phyloP scores from a whole-genome alignment of 1,140 invertebrate species.

The Copidosoma floridanum region DNA sequence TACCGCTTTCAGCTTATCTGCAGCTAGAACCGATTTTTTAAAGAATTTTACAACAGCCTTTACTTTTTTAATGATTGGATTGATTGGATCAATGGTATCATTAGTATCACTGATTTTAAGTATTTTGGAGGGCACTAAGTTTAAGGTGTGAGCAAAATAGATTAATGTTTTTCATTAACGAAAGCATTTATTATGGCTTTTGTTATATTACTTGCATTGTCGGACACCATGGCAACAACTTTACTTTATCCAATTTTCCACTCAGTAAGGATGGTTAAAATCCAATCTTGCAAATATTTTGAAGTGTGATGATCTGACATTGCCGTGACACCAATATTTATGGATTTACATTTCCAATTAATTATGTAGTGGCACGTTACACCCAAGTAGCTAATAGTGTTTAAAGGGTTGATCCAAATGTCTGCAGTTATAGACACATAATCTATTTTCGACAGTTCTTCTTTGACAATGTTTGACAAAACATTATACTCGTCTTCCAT shows the following conservation, averaged over 20 bases:
- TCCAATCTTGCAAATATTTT: slow-evolving; percentile 31
- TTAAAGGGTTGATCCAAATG: too few species aligned
- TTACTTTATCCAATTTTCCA: slow-evolving; percentile 43
- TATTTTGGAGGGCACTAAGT: too few species aligned
- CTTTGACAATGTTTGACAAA: too few species aligned
- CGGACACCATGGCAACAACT: too few species aligned
- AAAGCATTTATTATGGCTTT: slow-evolving; percentile 27
- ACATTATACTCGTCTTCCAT: slow-evolving; percentile 49
- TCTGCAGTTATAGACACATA: slow-evolving; percentile 39
- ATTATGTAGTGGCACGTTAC: slow-evolving; percentile 37
- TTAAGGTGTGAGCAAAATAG: slow-evolving; percentile 34
- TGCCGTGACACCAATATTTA: slow-evolving; percentile 28
- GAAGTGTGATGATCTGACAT: slow-evolving; percentile 32
- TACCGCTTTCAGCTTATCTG: slow-evolving; percentile 14
- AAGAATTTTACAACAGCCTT: slow-evolving; percentile 32
- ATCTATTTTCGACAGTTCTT: slow-evolving; percentile 29
- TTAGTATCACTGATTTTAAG: slow-evolving; percentile 16
- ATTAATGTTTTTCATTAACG: slow-evolving; percentile 25
- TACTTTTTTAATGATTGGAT: slow-evolving; percentile 26
- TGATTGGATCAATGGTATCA: too few species aligned
- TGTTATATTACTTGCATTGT: slow-evolving; percentile 31
- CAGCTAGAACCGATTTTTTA: slow-evolving; percentile 26
- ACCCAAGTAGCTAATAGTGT: slow-evolving; percentile 38
- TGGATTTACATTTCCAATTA: too few species aligned
- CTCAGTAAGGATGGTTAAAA: slow-evolving; percentile 39